These are phyloP conservation scores for Deilephila porcellus DNA, from an alignment of 2,888 invertebrate species.

Conservation along the genomic window DNA sequence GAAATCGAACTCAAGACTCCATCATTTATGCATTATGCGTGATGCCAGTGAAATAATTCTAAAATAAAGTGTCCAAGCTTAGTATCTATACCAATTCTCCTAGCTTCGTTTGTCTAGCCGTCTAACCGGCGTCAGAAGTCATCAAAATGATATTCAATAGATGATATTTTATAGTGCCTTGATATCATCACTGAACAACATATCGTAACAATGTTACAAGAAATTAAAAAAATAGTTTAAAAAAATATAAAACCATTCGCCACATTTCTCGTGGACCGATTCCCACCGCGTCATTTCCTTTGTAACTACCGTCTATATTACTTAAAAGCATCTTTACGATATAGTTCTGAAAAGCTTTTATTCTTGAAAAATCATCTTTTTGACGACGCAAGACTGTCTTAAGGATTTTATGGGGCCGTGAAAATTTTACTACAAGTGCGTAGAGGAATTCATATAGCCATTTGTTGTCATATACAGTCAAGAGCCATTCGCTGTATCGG, in stretches of 20 bases:
- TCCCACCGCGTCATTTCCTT: not conserved
- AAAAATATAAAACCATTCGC: not conserved
- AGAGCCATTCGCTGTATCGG: constrained; percentile 42
- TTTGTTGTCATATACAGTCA: constrained; percentile 23
- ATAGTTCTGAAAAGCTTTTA: constrained; percentile 53
- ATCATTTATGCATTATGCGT: too few species aligned
- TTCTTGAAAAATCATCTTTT: constrained; percentile 59
- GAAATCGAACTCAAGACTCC: too few species aligned
- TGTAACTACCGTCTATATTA: constrained; percentile 13
- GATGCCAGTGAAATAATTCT: too few species aligned
- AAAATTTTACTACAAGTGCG: constrained; percentile 59
- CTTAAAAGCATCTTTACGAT: constrained; percentile 58
- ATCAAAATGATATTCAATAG: too few species aligned
- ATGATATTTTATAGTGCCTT: too few species aligned
- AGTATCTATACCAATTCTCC: too few species aligned
- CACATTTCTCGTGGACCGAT: not conserved
- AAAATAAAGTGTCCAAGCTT: too few species aligned
- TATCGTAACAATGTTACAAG: too few species aligned
- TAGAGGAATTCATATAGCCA: constrained; percentile 35
- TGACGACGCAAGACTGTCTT: constrained; percentile 54
- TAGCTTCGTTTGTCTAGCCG: too few species aligned
- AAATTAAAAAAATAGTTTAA: not conserved
- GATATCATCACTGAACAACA: too few species aligned
- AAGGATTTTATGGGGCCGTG: constrained; percentile 61
- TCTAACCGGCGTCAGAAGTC: too few species aligned